Percentiles rank a stretch among this genome's conserved stretches.
These are phyloP conservation scores for Oncorhynchus nerka DNA, from an alignment of 2,113 vertebrate species.

Conservation along the genomic window DNA sequence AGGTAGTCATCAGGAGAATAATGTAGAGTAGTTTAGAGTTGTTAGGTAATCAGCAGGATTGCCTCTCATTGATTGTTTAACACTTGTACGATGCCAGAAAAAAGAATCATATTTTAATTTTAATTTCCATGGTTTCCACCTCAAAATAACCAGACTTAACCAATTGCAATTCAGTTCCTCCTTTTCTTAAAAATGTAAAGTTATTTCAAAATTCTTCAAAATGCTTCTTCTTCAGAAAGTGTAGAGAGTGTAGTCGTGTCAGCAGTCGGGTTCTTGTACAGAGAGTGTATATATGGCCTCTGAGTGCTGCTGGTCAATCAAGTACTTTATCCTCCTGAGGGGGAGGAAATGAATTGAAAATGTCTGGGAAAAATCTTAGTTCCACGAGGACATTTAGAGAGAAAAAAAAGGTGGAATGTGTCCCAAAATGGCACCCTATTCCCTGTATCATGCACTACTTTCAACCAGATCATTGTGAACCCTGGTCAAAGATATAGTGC, in stretches of 20 bases:
- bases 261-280: background rate
- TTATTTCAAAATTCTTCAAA: background rate
- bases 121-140: background rate
- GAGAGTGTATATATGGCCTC: background rate
- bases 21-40: too few relatives aligned
- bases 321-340: slow-evolving; percentile 69
- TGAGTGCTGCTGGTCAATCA: slow-evolving; percentile 60
- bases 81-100: too few relatives aligned
- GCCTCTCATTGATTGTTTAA: too few relatives aligned
- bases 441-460: too few relatives aligned
- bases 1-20: too few relatives aligned
- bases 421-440: too few relatives aligned
- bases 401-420: slow-evolving; percentile 52
- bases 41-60: too few relatives aligned
- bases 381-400: slow-evolving; percentile 57
- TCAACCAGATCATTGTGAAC: too few relatives aligned
- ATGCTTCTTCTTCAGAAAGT: too few relatives aligned
- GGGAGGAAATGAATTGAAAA: slow-evolving; percentile 72
- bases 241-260: too few relatives aligned
- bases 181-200: background rate
- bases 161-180: background rate
- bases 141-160: background rate
- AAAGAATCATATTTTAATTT: too few relatives aligned
- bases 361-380: slow-evolving; percentile 72
- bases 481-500: background rate